A percentile compares a stretch with the other conserved stretches of the same genome.
Conservation (phyloP, 2,797 vertebrate species). For the Acrossocheilus fasciatus region DNA sequence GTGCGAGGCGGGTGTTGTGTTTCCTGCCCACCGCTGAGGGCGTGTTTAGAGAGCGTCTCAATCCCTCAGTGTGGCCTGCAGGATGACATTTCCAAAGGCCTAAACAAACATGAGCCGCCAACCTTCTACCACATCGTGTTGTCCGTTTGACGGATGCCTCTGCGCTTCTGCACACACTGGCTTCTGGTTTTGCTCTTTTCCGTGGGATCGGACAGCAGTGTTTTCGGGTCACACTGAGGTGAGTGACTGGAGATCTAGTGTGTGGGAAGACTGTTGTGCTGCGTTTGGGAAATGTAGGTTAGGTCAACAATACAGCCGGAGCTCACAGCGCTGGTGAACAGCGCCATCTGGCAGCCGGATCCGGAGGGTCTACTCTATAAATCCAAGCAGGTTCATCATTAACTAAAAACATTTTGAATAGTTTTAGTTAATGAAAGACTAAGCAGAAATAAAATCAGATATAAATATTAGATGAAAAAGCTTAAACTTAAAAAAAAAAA, state of each 20-base stretch:
- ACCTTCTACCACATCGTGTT: conserved; percentile 53
- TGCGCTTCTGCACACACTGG: background rate
- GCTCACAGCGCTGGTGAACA: conserved; percentile 40
- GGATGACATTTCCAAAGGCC: conserved; percentile 47
- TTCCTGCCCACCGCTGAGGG: conserved; percentile 60
- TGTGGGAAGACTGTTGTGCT: conserved; percentile 50
- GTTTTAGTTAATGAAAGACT: no score
- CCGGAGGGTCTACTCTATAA: background rate
- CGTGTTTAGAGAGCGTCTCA: conserved; percentile 63
- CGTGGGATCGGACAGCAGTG: conserved; percentile 37
- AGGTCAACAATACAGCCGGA: conserved; percentile 55
- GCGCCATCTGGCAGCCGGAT: conserved; percentile 59
- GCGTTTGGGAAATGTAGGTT: conserved; percentile 60
- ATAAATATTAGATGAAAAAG: no score
- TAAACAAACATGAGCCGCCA: conserved; percentile 38
- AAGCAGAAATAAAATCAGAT: background rate
- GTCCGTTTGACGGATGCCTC: conserved; percentile 11
- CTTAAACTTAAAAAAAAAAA: no score
- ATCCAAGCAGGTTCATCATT: background rate
- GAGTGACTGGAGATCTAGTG: conserved; percentile 37
- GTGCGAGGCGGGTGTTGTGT: conserved; percentile 65
- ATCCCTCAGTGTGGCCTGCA: conserved; percentile 59
- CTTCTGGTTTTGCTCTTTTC: conserved; percentile 26
- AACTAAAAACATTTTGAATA: background rate
- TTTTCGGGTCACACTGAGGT: conserved; percentile 41